These are phyloP conservation scores for Drosophila grimshawi DNA, from an alignment of 1,140 invertebrate genomes.

Conservation along the genomic window DNA sequence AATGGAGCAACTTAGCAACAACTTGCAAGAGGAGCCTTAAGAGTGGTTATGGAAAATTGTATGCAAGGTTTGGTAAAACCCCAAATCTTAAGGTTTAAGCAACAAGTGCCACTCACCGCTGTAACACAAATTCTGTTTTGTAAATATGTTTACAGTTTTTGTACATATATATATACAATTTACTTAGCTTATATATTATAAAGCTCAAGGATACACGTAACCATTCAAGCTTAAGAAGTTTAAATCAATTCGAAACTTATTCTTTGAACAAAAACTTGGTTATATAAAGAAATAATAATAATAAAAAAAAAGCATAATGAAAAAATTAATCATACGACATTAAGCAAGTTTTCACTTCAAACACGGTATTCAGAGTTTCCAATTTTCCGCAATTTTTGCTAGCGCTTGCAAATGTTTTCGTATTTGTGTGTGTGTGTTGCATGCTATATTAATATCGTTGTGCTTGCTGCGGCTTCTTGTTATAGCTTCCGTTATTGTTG, in stretches of 20 bases:
- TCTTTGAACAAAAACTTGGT: too few species aligned
- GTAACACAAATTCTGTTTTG: too few species aligned
- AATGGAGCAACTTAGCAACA: constrained; percentile 30
- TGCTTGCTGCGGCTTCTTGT: constrained; percentile 20
- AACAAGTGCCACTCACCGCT: not conserved
- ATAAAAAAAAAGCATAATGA: too few species aligned
- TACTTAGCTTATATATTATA: too few species aligned
- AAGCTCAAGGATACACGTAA: too few species aligned
- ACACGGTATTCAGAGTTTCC: not conserved
- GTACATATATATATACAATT: too few species aligned
- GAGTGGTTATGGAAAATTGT: not conserved
- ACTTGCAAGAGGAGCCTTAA: constrained; percentile 5
- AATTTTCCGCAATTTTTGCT: constrained; percentile 1
- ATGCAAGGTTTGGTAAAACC: not conserved
- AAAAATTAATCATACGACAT: not conserved
- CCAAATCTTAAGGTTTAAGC: not conserved
- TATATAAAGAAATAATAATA: too few species aligned
- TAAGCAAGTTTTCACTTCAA: not conserved
- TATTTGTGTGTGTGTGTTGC: not conserved
- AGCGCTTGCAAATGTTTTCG: not conserved
- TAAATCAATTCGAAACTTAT: too few species aligned
- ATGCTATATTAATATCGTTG: constrained; percentile 36
- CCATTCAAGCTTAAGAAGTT: too few species aligned
- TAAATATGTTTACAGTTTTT: too few species aligned
- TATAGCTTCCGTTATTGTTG: constrained; percentile 7